Conservation (phyloP, 2,797 vertebrate genomes). For the Calcarius lapponicus region DNA sequence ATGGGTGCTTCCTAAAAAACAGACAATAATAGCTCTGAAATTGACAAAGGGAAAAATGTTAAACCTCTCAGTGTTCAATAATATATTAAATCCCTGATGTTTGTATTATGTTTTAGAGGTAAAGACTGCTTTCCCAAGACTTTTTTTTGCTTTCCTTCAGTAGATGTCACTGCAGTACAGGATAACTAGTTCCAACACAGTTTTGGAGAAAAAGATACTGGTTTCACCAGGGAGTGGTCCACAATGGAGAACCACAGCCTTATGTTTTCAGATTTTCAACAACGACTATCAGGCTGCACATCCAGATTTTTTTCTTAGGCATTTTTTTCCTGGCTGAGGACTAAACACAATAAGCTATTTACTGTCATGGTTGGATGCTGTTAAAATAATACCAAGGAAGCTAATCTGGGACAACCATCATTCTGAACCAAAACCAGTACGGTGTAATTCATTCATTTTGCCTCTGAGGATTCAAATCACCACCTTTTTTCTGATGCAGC, state of each 20-base stretch:
- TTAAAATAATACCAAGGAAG: not conserved
- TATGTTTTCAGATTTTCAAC: not conserved
- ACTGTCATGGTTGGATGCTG: not conserved
- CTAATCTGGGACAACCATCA: not conserved
- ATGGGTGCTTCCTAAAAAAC: not conserved
- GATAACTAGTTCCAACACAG: not conserved
- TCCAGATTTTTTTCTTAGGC: not conserved
- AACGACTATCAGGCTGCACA: not conserved
- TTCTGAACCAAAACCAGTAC: not conserved
- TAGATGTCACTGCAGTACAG: constrained; percentile 70
- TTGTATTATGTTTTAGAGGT: not conserved
- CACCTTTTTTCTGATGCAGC: not conserved
- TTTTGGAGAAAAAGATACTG: not conserved
- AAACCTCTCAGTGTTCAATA: not conserved
- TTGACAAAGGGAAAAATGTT: not conserved
- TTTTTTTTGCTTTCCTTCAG: constrained; percentile 47
- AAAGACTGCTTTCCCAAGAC: not conserved
- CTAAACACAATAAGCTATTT: not conserved
- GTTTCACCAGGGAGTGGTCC: constrained; percentile 15
- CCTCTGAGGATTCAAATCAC: not conserved
- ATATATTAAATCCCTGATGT: not conserved
- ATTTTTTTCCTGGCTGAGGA: not conserved
- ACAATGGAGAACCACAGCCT: not conserved
- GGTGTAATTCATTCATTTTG: not conserved
- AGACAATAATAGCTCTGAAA: not conserved